Percentiles rank a stretch among this genome's conserved stretches.
phyloP scores from a whole-genome alignment of 2,113 vertebrate genomes.

The Campylomormyrus numenius region DNA sequence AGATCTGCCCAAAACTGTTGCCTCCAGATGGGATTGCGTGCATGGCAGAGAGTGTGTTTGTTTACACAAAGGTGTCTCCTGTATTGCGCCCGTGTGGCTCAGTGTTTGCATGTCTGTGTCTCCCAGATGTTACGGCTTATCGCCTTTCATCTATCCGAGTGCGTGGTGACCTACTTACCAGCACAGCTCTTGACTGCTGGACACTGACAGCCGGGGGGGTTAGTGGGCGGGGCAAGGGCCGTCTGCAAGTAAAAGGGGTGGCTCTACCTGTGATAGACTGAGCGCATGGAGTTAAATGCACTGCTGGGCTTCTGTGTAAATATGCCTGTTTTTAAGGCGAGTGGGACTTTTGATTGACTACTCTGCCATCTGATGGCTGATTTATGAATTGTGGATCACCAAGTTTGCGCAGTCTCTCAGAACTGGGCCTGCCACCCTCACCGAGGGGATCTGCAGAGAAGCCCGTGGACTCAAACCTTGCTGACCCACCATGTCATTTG shows the following conservation, averaged over 20 bases:
- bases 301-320: background rate
- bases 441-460: background rate
- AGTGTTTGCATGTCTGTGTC: background rate
- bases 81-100: background rate
- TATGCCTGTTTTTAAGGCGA: background rate
- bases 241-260: background rate
- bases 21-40: background rate
- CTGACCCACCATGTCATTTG: background rate
- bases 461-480: background rate
- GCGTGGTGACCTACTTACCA: constrained; percentile 6
- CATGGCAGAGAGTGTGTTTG: constrained; percentile 5
- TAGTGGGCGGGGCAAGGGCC: background rate
- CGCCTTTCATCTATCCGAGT: constrained; percentile 10
- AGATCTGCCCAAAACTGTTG: background rate
- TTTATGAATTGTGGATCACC: background rate
- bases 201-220: background rate
- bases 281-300: background rate
- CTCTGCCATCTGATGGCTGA: background rate
- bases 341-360: background rate
- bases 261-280: background rate
- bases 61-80: background rate
- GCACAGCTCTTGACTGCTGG: background rate
- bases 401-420: background rate
- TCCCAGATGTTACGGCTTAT: constrained; percentile 3
- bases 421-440: background rate